Base-by-base conservation (phyloP, 2,888 invertebrate genomes). In the Lasioglossum malachurum region DNA sequence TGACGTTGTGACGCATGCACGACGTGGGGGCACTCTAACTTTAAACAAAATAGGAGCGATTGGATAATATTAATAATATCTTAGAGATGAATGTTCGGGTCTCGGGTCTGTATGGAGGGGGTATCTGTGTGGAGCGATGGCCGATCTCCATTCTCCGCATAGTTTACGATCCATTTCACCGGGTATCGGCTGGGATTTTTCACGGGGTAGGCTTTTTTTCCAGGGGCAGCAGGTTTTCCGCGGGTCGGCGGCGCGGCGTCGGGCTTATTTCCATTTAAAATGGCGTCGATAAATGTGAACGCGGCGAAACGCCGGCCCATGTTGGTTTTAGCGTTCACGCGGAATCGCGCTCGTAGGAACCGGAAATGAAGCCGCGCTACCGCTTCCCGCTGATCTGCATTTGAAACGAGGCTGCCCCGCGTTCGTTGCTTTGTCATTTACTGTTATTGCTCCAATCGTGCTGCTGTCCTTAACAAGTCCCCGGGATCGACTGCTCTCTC, bases 301-400 rank as follows among this genome's bases (percentile, higher is more conserved):
- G 83, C 85, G 73, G 78, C 84, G 75, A 83, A 86, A 57, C 41
- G 73, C 46, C 27, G 77, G 67, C 81, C 76, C 80, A 72, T 86
- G 83, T 88, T 85, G 88, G 69, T 80, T 88, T 84, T 84, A 84
- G 41, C 78, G 84, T 84, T 85, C 84, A 64, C 84, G 84, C 80
- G 88, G 80, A 78, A 87, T 78, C 53, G 53, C 80, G 77, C 75
- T 53, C 57, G 78, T 64, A 73, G 73, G 57, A 84, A 84, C 84
- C 82, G 80, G 82, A 78, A 77, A 84, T 78, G 84, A 89, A 84
- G 83, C 83, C 80, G 86, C 86, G 80, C 64, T 64, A 74, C 81
- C 81, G 76, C 69, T 86, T 86, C 86, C 81, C 64, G 71, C 49
- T 81, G 86, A 86, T 86, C 86, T 86, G 86, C 90, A 90, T 90